phyloP scores from a whole-genome alignment of 2,113 vertebrate species.

The Irena cyanogastra region DNA sequence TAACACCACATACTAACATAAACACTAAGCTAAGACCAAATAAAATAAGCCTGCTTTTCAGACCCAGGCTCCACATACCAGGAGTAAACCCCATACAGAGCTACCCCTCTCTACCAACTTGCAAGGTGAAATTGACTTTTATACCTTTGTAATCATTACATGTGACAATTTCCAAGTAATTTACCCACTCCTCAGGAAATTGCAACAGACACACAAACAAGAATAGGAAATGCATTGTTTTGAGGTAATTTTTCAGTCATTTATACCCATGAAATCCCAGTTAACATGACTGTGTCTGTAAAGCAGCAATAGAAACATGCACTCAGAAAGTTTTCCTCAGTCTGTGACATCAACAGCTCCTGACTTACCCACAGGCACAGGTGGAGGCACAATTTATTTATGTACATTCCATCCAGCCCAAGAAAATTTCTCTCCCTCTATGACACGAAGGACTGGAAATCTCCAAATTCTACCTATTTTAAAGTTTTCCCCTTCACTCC shows the following conservation, averaged over 20 bases:
- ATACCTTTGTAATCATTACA: not conserved
- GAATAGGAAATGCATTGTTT: not conserved
- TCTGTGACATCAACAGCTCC: not conserved
- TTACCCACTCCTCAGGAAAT: not conserved
- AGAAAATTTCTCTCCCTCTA: not conserved
- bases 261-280: not conserved
- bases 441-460: not conserved
- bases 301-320: not conserved
- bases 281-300: not conserved
- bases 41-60: not conserved
- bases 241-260: not conserved
- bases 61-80: not conserved
- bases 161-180: not conserved
- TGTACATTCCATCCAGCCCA: not conserved
- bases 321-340: not conserved
- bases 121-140: not conserved
- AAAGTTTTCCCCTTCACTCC: fast-evolving
- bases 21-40: not conserved
- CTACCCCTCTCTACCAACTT: not conserved
- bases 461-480: not conserved
- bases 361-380: not conserved
- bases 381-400: not conserved
- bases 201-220: fast-evolving
- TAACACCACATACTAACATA: not conserved
- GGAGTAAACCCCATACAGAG: not conserved